phyloP scores from a whole-genome alignment of 2,888 invertebrate genomes.

The Tetragonula carbonaria region DNA sequence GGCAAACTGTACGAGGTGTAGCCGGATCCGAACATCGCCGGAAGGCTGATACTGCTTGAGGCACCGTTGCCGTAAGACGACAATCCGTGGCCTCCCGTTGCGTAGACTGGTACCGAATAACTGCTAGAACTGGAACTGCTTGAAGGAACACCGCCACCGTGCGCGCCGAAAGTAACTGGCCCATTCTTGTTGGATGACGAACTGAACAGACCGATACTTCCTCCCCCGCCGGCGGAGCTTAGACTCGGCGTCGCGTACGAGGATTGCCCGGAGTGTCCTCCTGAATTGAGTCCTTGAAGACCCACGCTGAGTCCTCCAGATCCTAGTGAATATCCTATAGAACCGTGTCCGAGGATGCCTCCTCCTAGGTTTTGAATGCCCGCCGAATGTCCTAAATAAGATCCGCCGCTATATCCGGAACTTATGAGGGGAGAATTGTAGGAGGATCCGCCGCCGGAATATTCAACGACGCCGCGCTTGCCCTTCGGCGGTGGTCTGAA shows the following conservation, averaged over 20 bases:
- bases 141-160: constrained; percentile 57
- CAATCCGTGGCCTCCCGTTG: constrained; percentile 73
- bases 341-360: constrained; percentile 56
- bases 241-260: constrained; percentile 66
- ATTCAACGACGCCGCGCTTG: constrained; percentile 79
- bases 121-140: constrained; percentile 34
- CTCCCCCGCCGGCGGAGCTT: constrained; percentile 45
- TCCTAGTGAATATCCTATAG: constrained; percentile 58
- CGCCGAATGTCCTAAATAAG: constrained; percentile 60
- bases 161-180: constrained; percentile 78
- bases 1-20: constrained; percentile 67
- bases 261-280: constrained; percentile 63
- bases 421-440: constrained; percentile 50
- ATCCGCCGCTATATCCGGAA: constrained; percentile 59
- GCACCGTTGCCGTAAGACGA: constrained; percentile 72
- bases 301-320: constrained; percentile 58
- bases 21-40: constrained; percentile 68
- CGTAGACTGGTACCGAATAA: constrained; percentile 69
- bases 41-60: constrained; percentile 67
- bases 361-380: constrained; percentile 60
- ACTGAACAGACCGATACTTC: constrained; percentile 60
- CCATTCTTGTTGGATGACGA: constrained; percentile 77
- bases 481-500: constrained; percentile 72
- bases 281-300: constrained; percentile 57
- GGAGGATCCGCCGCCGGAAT: constrained; percentile 63